phyloP scores from a whole-genome alignment of 2,888 invertebrate species.

The Drosophila mettleri region DNA sequence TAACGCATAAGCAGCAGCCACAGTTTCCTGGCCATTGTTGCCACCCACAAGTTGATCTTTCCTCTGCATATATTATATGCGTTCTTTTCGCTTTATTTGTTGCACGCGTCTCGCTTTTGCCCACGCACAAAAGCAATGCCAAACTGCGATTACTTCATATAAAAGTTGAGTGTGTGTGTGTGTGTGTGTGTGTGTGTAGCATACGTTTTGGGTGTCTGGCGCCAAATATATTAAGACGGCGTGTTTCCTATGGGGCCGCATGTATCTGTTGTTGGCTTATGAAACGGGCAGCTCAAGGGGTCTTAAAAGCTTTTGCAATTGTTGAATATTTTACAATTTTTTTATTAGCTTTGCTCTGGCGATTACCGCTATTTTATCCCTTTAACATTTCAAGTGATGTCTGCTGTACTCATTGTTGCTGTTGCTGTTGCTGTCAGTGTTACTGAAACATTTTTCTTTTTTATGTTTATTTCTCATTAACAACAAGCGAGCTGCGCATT shows the following conservation, averaged over 20 bases:
- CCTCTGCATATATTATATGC: neutral
- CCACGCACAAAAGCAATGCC: conserved; percentile 15
- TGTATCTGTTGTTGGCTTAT: conserved; percentile 19
- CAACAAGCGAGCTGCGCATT: conserved; percentile 61
- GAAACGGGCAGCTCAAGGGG: conserved; percentile 11
- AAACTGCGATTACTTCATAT: conserved; percentile 46
- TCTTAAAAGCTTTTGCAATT: conserved; percentile 72
- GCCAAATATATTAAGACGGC: conserved; percentile 37
- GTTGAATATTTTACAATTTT: conserved; percentile 73
- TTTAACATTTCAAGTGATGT: conserved; percentile 32
- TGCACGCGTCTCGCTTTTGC: conserved; percentile 33
- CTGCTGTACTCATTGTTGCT: conserved; percentile 5
- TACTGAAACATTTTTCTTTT: conserved; percentile 22
- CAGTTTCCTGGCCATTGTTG: conserved; percentile 12
- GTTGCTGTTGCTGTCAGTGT: conserved; percentile 24
- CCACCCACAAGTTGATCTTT: conserved; percentile 19
- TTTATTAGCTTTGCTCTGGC: conserved; percentile 60
- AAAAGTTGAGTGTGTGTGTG: conserved; percentile 21
- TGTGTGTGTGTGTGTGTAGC: conserved; percentile 32
- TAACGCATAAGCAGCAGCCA: conserved; percentile 13
- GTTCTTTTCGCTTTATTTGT: conserved; percentile 30
- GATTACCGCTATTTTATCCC: conserved; percentile 38
- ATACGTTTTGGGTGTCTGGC: conserved; percentile 59
- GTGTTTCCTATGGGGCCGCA: conserved; percentile 8
- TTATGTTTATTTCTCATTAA: conserved; percentile 70